Evolutionary conservation across 2,113 vertebrate genomes (phyloP), one percentile per base, ranked within the genome.

Genomic region (Felis chaus): DNA sequence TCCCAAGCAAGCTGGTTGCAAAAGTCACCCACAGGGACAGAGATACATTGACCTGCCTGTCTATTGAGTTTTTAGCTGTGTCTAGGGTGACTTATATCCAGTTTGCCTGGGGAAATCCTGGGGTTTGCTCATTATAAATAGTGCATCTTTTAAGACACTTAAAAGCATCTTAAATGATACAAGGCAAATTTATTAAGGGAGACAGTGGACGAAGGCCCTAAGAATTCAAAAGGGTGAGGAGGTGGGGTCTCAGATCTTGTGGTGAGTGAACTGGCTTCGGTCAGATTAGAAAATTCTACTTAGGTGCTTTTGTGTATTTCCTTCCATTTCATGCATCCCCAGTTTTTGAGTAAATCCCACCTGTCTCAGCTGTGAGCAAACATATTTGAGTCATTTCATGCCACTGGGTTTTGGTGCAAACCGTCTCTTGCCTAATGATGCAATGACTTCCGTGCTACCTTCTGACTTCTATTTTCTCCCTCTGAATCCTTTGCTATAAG

Each of bases 221-320:
- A 63, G 41, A 53, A 33, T 53, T 79, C 27, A 55, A 65, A 45
- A 21, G n/a, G 5, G 13, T 18, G 33, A 53, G 12, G 29, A 11
- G 6, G 9, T 36, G 2, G 36, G 31, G 29, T 69, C 23, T 84
- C 29, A 1, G n/a, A 61, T 10, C 53, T n/a, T 69, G 4, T 55
- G 76, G 9, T 14, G 3, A 18, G 12, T 23, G 16, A 15, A 50
- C 66, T 31, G 50, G 9, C 50, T 82, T 74, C 1, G 0, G 39
- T 19, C 16, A 39, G 63, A 45, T 31, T n/a, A 48, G 69, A 79
- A 31, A 31, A 8, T 18, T 57, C 4, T 1, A 6, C 23, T 36
- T 0, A 3, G 4, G 25, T n/a, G 33, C 23, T 69, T 86, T 55
- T 1, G 0, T 69, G 39, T 63, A 0, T 55, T 88, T 4, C 7